Base-by-base conservation (phyloP, 2,113 vertebrate genomes). In the Pandion haliaetus region DNA sequence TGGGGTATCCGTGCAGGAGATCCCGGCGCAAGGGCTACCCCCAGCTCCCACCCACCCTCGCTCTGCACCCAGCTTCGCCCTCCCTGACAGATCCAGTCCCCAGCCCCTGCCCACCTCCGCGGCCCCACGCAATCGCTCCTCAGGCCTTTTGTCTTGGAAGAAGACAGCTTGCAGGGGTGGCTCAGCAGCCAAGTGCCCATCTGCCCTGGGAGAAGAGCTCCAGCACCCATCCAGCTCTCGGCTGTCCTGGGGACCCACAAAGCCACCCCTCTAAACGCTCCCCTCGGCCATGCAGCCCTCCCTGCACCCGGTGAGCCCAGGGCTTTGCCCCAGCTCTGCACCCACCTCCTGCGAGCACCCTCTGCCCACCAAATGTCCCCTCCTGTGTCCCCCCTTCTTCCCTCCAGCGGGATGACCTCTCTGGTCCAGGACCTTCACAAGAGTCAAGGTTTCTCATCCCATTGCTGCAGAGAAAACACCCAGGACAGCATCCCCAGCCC, bases 1-100 rank as follows among this genome's bases (percentile, higher is more conserved):
- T 3, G 59, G 38, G 34, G n/a, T 34, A 47, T 23, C 65, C 2
- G 2, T 0, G 2, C 9, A n/a, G 40, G 16, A 1, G 3, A 61
- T 10, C 25, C 31, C 4, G 0, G 24, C 1, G 1, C 55, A n/a
- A 69, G 31, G 34, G 52, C 62, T 14, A 34, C 28, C 38, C 55
- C 31, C 36, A 9, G 29, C 44, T 38, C 23, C 84, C 49, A 57
- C 19, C 28, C 32, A 34, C 32, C 32, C 34, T 52, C 44, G 1
- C 38, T 14, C 59, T 7, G 13, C 42, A 12, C 36, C 21, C 83
- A 28, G 26, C 55, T 49, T 40, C 11, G 1, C 31, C n/a, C 7
- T 25, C n/a, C 4, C 70, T n/a, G 34, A n/a, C 55, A 63, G 62
- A 20, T 52, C 23, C 32, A 8, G 40, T 24, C 34, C 36, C 57